Base-by-base conservation (phyloP, 2,797 vertebrate genomes). In the Platalea minor region DNA sequence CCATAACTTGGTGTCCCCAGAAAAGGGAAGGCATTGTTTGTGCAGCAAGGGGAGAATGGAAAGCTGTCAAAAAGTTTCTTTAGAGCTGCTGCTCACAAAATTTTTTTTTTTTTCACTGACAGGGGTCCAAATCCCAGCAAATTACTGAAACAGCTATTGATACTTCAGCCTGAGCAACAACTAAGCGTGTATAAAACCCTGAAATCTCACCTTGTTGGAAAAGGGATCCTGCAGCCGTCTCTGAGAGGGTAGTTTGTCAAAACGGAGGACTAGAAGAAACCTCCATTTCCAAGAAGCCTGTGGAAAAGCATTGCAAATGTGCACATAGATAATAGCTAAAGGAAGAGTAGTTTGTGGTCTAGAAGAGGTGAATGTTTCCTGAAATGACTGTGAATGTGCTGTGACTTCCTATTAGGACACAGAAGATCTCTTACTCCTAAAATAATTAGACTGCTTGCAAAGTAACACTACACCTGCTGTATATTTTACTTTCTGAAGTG, bases 71-170 rank as follows among this genome's bases (percentile, higher is more conserved):
- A 61, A 94, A 61, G 45, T 41, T 57, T 64, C 17, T 74, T 63
- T 31, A 37, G 45, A 63, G 31, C 43, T 78, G 24, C 12, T 8
- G 5, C 64, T 83, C 48, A n/a, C 64, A 63, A n/a, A 37, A 25
- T n/a, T 1, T 1, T 5, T 3, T 59, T 4, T 76, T 93, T 89
- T 96, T 84, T 94, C 41, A 20, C 95, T 92, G 24, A 8, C 95
- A 99, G 99, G 94, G 99, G 99, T 8, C 99, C 99, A 8, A 99
- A 99, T 98, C 99, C 99, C 83, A 99, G 99, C 97, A 99, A 99
- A 92, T 98, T 99, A 74, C 97, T 99, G 53, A 99, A 99, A 97
- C 99, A 99, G 97, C 96, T 99, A 89, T 85, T 99, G 97, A 98
- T 99, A 85, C 98, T 99, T 68, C 99, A 99, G 67, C 99, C 99